phyloP scores from a whole-genome alignment of 2,797 vertebrate genomes.

The Aplochiton taeniatus region DNA sequence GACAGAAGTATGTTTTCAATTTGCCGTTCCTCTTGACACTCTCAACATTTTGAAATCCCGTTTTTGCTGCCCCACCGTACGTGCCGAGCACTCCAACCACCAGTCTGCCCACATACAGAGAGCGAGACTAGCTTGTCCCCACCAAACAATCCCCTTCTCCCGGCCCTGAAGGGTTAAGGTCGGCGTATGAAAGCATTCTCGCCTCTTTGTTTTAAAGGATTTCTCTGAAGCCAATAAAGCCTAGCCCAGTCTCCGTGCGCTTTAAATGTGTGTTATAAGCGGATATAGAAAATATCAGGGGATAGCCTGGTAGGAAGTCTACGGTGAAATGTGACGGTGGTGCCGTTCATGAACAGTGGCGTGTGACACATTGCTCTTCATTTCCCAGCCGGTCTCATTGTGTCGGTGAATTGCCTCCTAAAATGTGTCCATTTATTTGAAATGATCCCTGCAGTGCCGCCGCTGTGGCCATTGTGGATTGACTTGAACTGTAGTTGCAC shows the following conservation, averaged over 20 bases:
- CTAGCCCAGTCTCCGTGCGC: slow-evolving; percentile 28
- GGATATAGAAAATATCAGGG: slow-evolving; percentile 20
- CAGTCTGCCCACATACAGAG: slow-evolving; percentile 3
- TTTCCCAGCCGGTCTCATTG: slow-evolving; percentile 40
- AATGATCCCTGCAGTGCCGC: slow-evolving; percentile 37
- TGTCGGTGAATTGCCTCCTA: slow-evolving; percentile 49
- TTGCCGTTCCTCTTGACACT: slow-evolving; percentile 43
- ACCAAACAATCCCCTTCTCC: slow-evolving; percentile 8
- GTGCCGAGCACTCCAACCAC: slow-evolving; percentile 31
- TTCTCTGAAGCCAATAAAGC: slow-evolving; percentile 28
- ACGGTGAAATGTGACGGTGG: slow-evolving; percentile 15
- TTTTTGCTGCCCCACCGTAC: slow-evolving; percentile 30
- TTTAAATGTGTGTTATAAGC: slow-evolving; percentile 18
- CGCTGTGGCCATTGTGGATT: slow-evolving; percentile 22
- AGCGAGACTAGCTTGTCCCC: slow-evolving; percentile 45
- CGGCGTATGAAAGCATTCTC: slow-evolving; percentile 50
- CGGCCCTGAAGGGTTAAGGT: slow-evolving; percentile 49
- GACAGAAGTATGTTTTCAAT: slow-evolving; percentile 33
- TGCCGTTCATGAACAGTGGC: slow-evolving; percentile 36
- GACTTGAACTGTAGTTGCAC: slow-evolving; percentile 18
- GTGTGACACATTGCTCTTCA: slow-evolving; percentile 32
- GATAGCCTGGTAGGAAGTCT: slow-evolving; percentile 20
- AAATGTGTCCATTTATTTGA: slow-evolving; percentile 35
- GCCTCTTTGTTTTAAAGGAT: slow-evolving; percentile 19
- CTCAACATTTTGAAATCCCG: slow-evolving; percentile 54